A percentile compares a stretch with the other conserved stretches of the same genome.
These are phyloP conservation scores for Streblospio benedicti DNA, from an alignment of 1,140 invertebrate species.

Conservation along the genomic window DNA sequence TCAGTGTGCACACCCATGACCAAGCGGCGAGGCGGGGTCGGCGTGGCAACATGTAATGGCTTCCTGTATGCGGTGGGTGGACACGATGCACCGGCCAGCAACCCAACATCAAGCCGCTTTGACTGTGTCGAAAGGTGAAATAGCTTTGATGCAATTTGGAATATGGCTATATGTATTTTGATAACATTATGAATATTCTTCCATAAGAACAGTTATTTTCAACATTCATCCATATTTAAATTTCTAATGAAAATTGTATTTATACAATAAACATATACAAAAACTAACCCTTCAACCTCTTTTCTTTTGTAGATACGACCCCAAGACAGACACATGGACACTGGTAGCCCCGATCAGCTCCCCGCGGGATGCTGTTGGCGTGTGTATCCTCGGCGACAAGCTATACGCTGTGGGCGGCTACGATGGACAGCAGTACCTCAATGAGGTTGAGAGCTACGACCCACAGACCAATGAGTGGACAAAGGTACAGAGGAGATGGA, in stretches of 20 bases:
- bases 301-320: slow-evolving; percentile 39
- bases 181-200: neutral
- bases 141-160: neutral
- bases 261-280: neutral
- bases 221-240: neutral
- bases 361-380: slow-evolving; percentile 43
- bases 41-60: slow-evolving; percentile 64
- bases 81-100: slow-evolving; percentile 50
- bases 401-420: slow-evolving; percentile 46
- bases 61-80: slow-evolving; percentile 56
- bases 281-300: neutral
- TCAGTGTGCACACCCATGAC: slow-evolving; percentile 72
- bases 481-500: slow-evolving; percentile 29
- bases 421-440: slow-evolving; percentile 45
- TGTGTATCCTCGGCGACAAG: slow-evolving; percentile 42
- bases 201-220: neutral
- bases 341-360: slow-evolving; percentile 42
- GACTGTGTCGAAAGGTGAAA: slow-evolving; percentile 47
- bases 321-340: slow-evolving; percentile 48
- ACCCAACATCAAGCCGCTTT: slow-evolving; percentile 64
- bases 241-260: neutral
- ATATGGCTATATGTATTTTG: neutral
- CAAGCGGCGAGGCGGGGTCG: slow-evolving; percentile 59
- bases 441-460: slow-evolving; percentile 46
- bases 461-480: slow-evolving; percentile 45